Percentiles rank a stretch among this genome's conserved stretches.
phyloP scores from a whole-genome alignment of 1,140 invertebrate genomes.

The Adoxophyes honmai region DNA sequence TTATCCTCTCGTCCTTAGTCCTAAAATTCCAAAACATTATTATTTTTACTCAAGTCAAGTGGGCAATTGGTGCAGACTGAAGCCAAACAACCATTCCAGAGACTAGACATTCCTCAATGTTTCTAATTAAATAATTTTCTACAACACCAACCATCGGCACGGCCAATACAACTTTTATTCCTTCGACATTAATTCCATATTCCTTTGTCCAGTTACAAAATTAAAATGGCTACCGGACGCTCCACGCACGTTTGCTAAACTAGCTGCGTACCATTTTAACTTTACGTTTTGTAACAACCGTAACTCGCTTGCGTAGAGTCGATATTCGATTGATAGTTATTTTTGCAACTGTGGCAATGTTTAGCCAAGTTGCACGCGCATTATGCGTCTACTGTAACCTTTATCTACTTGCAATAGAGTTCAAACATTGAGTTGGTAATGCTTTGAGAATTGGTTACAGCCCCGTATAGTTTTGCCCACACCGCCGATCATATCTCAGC shows the following conservation, averaged over 20 bases:
- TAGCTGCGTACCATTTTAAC: background rate
- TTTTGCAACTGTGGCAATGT: no score
- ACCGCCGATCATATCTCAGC: no score
- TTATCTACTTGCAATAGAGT: no score
- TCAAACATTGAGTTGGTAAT: no score
- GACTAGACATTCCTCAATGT: conserved; percentile 5
- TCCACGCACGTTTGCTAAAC: conserved; percentile 6
- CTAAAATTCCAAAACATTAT: no score
- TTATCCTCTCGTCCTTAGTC: no score
- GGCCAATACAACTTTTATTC: background rate
- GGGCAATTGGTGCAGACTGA: background rate
- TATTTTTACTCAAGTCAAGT: no score
- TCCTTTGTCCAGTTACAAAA: background rate
- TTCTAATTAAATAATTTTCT: conserved; percentile 16
- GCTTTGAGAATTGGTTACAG: no score
- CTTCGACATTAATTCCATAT: background rate
- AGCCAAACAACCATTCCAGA: conserved; percentile 3
- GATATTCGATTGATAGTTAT: background rate
- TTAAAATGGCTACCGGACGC: background rate
- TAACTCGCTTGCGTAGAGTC: background rate
- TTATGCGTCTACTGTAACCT: no score
- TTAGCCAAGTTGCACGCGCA: no score
- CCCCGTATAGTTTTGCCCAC: no score
- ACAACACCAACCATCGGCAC: background rate
- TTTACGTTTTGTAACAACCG: background rate